Evolutionary conservation across 2,888 invertebrate species (phyloP), one percentile per base, ranked within the genome.

Genomic region (Eutolmus rufibarbis): DNA sequence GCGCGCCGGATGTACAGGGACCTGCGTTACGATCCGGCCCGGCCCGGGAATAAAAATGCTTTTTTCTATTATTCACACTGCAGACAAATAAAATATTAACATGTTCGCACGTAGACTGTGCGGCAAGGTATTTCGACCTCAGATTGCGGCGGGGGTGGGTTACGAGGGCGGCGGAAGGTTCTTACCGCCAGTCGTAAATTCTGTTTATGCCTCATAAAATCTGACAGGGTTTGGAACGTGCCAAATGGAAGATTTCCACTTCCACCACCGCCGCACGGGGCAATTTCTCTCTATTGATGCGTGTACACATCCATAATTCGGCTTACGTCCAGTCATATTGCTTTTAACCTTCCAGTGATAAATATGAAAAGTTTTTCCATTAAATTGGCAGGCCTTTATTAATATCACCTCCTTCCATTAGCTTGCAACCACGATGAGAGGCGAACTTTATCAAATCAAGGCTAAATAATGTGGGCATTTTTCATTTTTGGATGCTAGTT

Each of bases 201-300:
- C 86, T 56, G 77, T 86, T 86, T 86, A 86, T 86, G 86, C 86
- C 77, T 86, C 86, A 86, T 86, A 86, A 86, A 86, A 86, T 86
- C 86, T 86, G 86, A 86, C 86, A 86, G 86, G 77, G 77, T 77
- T 57, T 77, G 76, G 77, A 77, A 86, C 86, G 86, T 86, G 86
- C 86, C 76, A 77, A 77, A 77, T 85, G 74, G 85, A 85, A 85
- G 85, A 85, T 85, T 85, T 74, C 74, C 37, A 85, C 85, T 74
- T 46, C 85, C 74, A 74, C 40, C 74, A 2, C 74, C 12, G 43
- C 43, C 28, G 12, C 16, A 19, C 14, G 74, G 46, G 85, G 57
- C 85, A 85, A 85, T 85, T 85, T 85, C 46, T 31, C 74, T 85
- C 85, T 85, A 85, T 85, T 74, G 85, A 85, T 51, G 85, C 85